Conservation (phyloP, 1,140 invertebrate species). For the Palaemon carinicauda region DNA sequence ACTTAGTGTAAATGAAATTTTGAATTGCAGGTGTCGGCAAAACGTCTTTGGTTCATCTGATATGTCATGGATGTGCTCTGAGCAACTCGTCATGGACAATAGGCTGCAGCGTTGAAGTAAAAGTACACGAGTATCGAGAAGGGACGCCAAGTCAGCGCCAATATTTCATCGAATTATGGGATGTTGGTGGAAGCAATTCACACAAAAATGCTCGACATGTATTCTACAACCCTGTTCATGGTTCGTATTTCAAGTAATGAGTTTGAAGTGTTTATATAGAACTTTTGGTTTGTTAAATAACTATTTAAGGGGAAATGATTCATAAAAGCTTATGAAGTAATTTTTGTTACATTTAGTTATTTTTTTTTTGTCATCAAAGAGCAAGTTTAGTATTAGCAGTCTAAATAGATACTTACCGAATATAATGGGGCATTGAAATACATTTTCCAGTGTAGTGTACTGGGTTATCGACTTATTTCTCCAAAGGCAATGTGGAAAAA, state of each 20-base stretch:
- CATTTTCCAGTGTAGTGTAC: no score
- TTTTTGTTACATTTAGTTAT: neutral
- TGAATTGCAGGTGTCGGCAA: slow-evolving; percentile 78
- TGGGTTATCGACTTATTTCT: no score
- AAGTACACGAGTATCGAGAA: slow-evolving; percentile 94
- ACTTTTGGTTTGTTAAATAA: neutral
- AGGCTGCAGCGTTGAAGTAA: slow-evolving; percentile 94
- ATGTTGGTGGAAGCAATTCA: slow-evolving; percentile 91
- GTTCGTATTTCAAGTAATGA: slow-evolving; percentile 63
- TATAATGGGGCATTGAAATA: no score
- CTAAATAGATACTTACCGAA: no score
- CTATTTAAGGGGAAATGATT: neutral
- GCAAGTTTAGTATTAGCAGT: no score
- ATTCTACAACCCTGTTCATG: slow-evolving; percentile 93
- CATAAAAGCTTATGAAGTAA: no score
- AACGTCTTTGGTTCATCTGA: slow-evolving; percentile 90
- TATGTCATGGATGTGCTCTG: slow-evolving; percentile 86
- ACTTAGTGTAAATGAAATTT: no score
- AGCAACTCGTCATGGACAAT: slow-evolving; percentile 90
- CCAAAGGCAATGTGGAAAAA: no score
- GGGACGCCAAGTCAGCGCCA: slow-evolving; percentile 87
- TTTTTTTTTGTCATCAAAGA: neutral
- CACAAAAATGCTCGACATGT: slow-evolving; percentile 91
- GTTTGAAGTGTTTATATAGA: neutral
- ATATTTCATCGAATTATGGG: slow-evolving; percentile 96